Percentiles rank a stretch among this genome's conserved stretches.
These are phyloP conservation scores for Perca schrenkii DNA, from an alignment of 2,113 vertebrate genomes.

Conservation along the genomic window DNA sequence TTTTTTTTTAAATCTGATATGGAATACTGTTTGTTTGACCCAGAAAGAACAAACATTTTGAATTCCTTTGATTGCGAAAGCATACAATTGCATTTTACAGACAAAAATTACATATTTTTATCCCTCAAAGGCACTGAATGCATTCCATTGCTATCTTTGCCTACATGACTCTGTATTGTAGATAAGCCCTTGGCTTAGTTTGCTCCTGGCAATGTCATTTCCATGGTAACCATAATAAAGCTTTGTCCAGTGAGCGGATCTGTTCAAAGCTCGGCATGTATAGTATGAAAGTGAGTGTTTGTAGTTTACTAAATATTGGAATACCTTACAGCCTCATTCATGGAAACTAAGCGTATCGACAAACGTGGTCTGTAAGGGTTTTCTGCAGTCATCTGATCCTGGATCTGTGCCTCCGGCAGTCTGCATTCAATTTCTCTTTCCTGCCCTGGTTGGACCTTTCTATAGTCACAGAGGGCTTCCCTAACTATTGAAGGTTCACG, in stretches of 20 bases:
- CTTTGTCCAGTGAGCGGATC: conserved; percentile 12
- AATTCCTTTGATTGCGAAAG: neutral
- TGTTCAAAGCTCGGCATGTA: conserved; percentile 13
- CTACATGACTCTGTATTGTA: conserved; percentile 17
- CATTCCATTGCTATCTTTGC: conserved; percentile 1
- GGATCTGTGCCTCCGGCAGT: conserved; percentile 52
- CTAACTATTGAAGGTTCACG: conserved; percentile 38
- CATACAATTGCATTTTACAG: neutral
- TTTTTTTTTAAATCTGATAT: neutral
- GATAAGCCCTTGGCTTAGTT: conserved; percentile 37
- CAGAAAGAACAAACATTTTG: neutral
- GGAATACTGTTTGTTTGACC: neutral
- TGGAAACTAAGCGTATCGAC: conserved; percentile 58
- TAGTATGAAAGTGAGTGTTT: conserved; percentile 18
- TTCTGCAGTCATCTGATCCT: conserved; percentile 67
- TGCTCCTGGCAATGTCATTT: conserved; percentile 50
- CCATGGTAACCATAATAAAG: conserved; percentile 59
- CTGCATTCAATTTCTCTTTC: conserved; percentile 74
- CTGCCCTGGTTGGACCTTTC: conserved; percentile 45
- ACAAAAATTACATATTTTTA: neutral
- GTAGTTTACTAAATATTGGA: conserved; percentile 33
- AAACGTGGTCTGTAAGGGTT: conserved; percentile 51
- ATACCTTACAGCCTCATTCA: conserved; percentile 30
- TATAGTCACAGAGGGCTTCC: conserved; percentile 45
- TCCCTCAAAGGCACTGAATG: neutral